Evolutionary conservation across 2,797 vertebrate genomes (phyloP), one percentile per base, ranked within the genome.

Genomic region (Crenichthys baileyi): DNA sequence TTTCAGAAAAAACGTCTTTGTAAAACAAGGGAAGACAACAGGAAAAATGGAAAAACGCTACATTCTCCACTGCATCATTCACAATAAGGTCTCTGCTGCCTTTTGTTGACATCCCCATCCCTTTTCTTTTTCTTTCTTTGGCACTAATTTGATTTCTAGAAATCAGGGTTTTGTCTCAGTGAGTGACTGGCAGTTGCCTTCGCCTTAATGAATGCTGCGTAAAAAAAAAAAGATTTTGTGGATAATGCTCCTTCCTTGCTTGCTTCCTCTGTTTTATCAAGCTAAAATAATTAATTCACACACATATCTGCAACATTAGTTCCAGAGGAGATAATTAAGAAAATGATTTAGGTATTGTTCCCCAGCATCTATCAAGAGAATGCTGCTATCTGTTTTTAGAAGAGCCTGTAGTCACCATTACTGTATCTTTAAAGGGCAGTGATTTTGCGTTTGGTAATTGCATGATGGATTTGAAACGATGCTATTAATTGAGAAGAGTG

Each of bases 281-380:
- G 92, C 92, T 89, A 83, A 85, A 89, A 88, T 94, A 93, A 92
- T 95, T 94, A 95, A 95, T 94, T 94, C 88, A 88, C 91, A 91
- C 86, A 90, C 90, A 93, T 91, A 93, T 93, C 92, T 92, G 90
- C 88, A 91, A 93, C 92, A 94, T 92, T 94, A 93, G 92, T 93
- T 93, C 91, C 89, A 87, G 86, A 85, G 88, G 85, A 93, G 91
- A 93, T 94, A 95, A 96, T 94, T 95, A 92, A 90, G 92, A 79
- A 91, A 94, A 94, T 94, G 79, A 92, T 93, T 94, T 93, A 70
- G 82, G 80, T 90, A 94, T 93, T 94, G 93, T 94, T 92, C 90
- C 55, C 22, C 39, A 0, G 87, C 92, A 93, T 94, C 90, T 91
- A 93, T 90, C 82, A 67, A 87, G 92, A 91, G 86, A 82, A 87